Percentiles rank a stretch among this genome's conserved stretches.
These are phyloP conservation scores for Poeciliopsis turrubarensis DNA, from an alignment of 2,113 vertebrate species.

Conservation along the genomic window DNA sequence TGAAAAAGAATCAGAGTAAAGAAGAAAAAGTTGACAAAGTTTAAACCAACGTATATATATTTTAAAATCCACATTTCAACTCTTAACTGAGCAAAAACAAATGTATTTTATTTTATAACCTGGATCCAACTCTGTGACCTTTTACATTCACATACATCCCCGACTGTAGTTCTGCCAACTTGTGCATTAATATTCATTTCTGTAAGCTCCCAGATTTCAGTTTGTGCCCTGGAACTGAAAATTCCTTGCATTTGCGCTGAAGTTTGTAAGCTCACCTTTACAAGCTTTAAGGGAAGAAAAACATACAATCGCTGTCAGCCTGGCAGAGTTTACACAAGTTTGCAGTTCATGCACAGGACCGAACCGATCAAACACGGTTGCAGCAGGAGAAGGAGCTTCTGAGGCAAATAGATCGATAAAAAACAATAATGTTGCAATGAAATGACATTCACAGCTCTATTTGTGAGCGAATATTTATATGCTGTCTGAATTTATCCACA, in stretches of 20 bases:
- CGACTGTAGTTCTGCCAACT: background rate
- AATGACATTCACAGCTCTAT: background rate
- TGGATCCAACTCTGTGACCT: background rate
- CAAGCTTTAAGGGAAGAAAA: background rate
- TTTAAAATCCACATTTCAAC: background rate
- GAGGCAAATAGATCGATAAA: background rate
- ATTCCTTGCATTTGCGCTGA: background rate
- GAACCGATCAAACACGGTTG: background rate
- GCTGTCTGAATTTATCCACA: background rate
- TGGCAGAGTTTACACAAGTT: background rate
- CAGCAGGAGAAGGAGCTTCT: background rate
- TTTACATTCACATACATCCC: background rate
- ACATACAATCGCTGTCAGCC: background rate
- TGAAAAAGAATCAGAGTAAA: background rate
- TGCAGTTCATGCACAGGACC: background rate
- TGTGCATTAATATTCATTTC: background rate
- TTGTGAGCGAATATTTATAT: background rate
- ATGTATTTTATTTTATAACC: background rate
- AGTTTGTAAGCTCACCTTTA: background rate
- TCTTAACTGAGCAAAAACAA: background rate
- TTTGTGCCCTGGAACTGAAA: constrained; percentile 1
- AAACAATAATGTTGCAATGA: background rate
- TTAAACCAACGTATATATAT: background rate
- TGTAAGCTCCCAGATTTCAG: background rate
- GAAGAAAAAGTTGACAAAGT: background rate